Base-by-base conservation (phyloP, 92 coral and sea anemone genomes). In the Palythoa grandis region DNA sequence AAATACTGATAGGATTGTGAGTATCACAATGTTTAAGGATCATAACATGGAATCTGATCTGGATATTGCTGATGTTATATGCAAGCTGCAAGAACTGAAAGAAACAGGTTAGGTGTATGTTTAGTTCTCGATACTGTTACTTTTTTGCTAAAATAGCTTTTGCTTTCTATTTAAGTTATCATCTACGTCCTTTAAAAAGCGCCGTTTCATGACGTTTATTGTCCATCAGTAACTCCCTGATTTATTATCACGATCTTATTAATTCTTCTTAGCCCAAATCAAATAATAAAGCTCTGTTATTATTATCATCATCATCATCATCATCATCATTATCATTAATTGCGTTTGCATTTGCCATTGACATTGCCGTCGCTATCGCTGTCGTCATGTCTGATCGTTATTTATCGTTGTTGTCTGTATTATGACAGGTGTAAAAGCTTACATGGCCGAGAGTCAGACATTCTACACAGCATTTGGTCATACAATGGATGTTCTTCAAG, bases 391-490 rank as follows among this genome's bases (percentile, higher is more conserved):
- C 48, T 43, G 6, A 43, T 43, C 48, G 48, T 43, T 43, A 4
- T 43, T 43, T 43, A 43, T 43, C 5, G 8, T 4, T 63, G 25
- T n/a, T n/a, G 69, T 23, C 4, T 19, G 7, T 10, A 23, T n/a
- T n/a, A 0, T 56, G 7, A 63, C 25, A 63, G 69, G 69, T 63
- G 69, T 20, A 6, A 63, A 20, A 63, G 69, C 69, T n/a, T 89
- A 76, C 76, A 91, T 96, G 98, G 95, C 93, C 35, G 98, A 92
- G 82, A 96, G 98, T 60, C 87, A 87, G 1, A 91, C 98, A 2
- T 96, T 92, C 79, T 96, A 89, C 74, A 53, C 60, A 37, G 93
- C 98, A 2, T 89, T 68, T 91, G 96, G 96, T 77, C 98, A 95
- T 40, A 78, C 96, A 14, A 78, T 96, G 92, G 93, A 94, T 29